Percentiles rank a stretch among this genome's conserved stretches.
Evolutionary conservation across 1,140 invertebrate genomes (phyloP).

Genomic region (Bombus superbus): DNA sequence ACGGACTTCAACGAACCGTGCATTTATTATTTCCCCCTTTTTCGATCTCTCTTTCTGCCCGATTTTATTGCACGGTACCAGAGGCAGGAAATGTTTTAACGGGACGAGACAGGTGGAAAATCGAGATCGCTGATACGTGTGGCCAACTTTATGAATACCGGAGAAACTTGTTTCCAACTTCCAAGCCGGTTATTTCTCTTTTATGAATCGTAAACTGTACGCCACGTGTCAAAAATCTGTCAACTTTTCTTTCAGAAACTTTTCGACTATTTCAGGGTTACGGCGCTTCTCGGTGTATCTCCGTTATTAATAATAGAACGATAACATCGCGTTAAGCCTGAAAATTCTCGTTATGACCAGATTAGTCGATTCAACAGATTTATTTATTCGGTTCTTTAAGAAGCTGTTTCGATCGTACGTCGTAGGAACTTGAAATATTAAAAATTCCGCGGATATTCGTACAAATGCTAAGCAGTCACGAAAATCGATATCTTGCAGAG

Average conservation of each 20-base stretch:
- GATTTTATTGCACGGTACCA: conserved; percentile 7
- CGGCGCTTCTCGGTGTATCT: not conserved
- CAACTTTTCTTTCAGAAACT: not conserved
- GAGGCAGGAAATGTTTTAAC: conserved; percentile 9
- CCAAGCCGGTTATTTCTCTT: not conserved
- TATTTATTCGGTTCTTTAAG: no score
- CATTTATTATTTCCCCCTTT: conserved; percentile 37
- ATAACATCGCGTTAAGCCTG: not conserved
- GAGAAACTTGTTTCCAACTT: conserved; percentile 24
- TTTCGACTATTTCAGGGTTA: not conserved
- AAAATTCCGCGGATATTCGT: no score
- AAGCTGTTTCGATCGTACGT: not conserved
- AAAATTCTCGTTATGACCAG: not conserved
- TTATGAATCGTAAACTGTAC: conserved; percentile 23
- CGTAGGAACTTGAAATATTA: no score
- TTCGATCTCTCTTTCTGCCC: not conserved
- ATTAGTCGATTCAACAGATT: not conserved
- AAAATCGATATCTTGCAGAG: not conserved
- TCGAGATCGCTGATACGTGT: conserved; percentile 20
- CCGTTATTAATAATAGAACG: not conserved
- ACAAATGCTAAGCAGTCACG: not conserved
- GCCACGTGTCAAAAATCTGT: conserved; percentile 8
- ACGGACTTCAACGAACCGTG: conserved; percentile 33
- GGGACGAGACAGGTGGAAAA: conserved; percentile 32
- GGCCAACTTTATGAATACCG: conserved; percentile 16